phyloP scores from a whole-genome alignment of 2,888 invertebrate genomes.

The Azorinus chamasolen region DNA sequence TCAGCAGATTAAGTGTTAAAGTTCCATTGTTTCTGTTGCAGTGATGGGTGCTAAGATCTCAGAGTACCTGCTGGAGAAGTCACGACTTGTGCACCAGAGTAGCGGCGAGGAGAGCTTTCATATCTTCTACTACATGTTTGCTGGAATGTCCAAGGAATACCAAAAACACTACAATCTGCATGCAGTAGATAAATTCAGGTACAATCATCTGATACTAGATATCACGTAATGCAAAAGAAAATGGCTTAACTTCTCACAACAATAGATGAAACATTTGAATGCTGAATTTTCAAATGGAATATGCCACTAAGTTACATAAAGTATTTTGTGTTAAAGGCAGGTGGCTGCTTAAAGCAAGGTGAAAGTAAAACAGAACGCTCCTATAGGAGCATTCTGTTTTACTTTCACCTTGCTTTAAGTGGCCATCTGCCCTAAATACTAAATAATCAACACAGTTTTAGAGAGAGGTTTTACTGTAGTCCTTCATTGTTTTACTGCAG shows the following conservation, averaged over 20 bases:
- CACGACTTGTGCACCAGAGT: slow-evolving; percentile 83
- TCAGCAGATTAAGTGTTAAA: too few relatives aligned
- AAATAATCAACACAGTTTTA: too few relatives aligned
- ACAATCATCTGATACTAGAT: neutral
- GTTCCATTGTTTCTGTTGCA: slow-evolving; percentile 49
- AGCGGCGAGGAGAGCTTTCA: slow-evolving; percentile 85
- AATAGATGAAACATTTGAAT: too few relatives aligned
- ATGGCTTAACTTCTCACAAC: neutral
- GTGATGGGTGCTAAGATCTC: slow-evolving; percentile 86
- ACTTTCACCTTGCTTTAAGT: too few relatives aligned
- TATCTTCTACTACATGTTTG: slow-evolving; percentile 85
- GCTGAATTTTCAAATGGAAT: neutral
- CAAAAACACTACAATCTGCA: slow-evolving; percentile 70
- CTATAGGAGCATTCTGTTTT: too few relatives aligned
- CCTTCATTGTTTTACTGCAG: too few relatives aligned
- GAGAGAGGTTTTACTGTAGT: neutral
- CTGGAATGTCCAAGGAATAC: slow-evolving; percentile 76
- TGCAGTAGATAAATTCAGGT: slow-evolving; percentile 76
- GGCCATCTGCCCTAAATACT: too few relatives aligned
- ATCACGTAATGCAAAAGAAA: too few relatives aligned
- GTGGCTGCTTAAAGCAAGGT: too few relatives aligned
- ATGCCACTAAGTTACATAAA: too few relatives aligned
- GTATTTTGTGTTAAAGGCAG: too few relatives aligned
- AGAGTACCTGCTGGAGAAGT: slow-evolving; percentile 86
- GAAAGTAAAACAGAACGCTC: too few relatives aligned